phyloP scores from a whole-genome alignment of 2,888 invertebrate species.

The Scaptomyza polygonia region DNA sequence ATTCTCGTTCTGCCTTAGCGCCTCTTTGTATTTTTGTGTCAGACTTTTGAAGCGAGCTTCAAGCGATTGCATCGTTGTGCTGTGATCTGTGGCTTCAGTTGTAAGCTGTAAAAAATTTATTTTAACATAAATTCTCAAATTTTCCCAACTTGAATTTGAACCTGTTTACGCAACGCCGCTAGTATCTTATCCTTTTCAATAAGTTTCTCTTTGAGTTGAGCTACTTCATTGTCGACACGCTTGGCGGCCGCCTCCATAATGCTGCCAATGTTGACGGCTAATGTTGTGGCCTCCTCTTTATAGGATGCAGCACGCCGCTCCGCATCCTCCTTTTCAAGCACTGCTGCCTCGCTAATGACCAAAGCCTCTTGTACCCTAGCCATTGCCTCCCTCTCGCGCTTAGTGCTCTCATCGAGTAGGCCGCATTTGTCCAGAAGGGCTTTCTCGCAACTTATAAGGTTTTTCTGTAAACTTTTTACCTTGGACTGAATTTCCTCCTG shows the following conservation, averaged over 20 bases:
- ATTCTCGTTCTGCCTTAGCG: slow-evolving; percentile 64
- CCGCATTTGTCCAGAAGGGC: slow-evolving; percentile 83
- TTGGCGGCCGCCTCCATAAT: slow-evolving; percentile 86
- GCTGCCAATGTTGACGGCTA: slow-evolving; percentile 85
- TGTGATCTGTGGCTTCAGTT: slow-evolving; percentile 58
- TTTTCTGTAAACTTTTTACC: slow-evolving; percentile 64
- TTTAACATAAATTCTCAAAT: too few species aligned
- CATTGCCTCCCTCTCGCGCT: slow-evolving; percentile 85
- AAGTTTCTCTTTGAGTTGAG: slow-evolving; percentile 86
- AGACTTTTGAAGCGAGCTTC: slow-evolving; percentile 80
- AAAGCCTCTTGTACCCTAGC: slow-evolving; percentile 86
- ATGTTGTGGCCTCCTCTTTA: slow-evolving; percentile 86
- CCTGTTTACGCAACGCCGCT: slow-evolving; percentile 85
- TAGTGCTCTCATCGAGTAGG: slow-evolving; percentile 82
- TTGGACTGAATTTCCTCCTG: slow-evolving; percentile 23
- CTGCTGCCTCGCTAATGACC: slow-evolving; percentile 85
- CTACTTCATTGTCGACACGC: slow-evolving; percentile 87
- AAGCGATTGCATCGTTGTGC: slow-evolving; percentile 71
- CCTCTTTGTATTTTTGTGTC: slow-evolving; percentile 72
- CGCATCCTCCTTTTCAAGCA: slow-evolving; percentile 86
- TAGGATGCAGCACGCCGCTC: slow-evolving; percentile 85
- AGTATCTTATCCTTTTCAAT: slow-evolving; percentile 86
- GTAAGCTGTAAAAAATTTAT: slow-evolving; percentile 40
- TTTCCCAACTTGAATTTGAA: slow-evolving; percentile 21
- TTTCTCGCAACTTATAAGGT: slow-evolving; percentile 83